Percentiles rank a stretch among this genome's conserved stretches.
Conservation (phyloP, 2,888 invertebrate species). For the Drosophila monieri region DNA sequence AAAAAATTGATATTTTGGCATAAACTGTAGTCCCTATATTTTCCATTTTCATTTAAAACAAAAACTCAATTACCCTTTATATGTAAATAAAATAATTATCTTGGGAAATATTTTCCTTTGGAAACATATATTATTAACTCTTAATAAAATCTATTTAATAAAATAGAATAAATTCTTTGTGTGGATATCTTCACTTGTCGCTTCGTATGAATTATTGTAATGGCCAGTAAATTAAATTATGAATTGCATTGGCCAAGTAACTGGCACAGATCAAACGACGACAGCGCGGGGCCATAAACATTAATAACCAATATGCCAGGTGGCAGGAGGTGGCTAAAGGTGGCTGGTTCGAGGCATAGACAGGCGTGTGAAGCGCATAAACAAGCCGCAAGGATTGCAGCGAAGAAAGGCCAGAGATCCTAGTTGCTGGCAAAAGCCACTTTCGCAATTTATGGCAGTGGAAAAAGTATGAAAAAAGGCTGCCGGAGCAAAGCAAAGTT, state of each 20-base stretch:
- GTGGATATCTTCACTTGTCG: neutral
- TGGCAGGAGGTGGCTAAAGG: conserved; percentile 9
- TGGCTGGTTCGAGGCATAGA: conserved; percentile 41
- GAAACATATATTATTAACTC: neutral
- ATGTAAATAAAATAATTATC: neutral
- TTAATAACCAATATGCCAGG: conserved; percentile 70
- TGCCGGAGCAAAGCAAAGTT: conserved; percentile 53
- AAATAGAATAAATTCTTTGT: neutral
- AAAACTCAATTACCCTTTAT: neutral
- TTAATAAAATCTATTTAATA: neutral
- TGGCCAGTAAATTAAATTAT: conserved; percentile 61
- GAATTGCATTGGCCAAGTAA: conserved; percentile 59
- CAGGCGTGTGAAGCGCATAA: conserved; percentile 75
- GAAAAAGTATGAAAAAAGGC: conserved; percentile 16
- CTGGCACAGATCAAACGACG: conserved; percentile 48
- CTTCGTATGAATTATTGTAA: conserved; percentile 64
- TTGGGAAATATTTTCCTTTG: neutral
- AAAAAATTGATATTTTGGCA: neutral
- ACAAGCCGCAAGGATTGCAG: conserved; percentile 59
- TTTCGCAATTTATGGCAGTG: conserved; percentile 71
- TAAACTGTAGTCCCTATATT: neutral
- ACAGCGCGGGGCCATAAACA: conserved; percentile 58
- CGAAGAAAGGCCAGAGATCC: conserved; percentile 35
- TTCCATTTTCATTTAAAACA: neutral
- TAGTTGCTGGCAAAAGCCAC: conserved; percentile 63